Evolutionary conservation across 2,797 vertebrate species (phyloP).

Genomic region (Anniella stebbinsi): DNA sequence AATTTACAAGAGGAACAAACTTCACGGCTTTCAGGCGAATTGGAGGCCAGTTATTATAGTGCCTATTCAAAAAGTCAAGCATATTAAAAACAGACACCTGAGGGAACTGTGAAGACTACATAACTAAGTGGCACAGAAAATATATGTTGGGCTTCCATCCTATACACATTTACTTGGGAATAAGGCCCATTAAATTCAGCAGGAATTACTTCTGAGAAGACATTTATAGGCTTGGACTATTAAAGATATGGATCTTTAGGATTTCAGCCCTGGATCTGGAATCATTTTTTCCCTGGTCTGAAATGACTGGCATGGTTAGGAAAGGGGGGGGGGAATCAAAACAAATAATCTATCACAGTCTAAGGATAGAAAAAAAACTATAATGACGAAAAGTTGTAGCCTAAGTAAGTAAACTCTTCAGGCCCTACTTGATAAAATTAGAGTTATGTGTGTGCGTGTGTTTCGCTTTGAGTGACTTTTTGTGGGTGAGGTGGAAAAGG

Average conservation of each 20-base stretch:
- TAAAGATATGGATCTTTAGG: not conserved
- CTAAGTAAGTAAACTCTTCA: not conserved
- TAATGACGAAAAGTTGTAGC: not conserved
- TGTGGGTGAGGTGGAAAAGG: not conserved
- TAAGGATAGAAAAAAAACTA: not conserved
- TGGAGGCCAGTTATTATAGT: constrained; percentile 67
- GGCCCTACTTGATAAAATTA: too few species aligned
- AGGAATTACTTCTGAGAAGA: too few species aligned
- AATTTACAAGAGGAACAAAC: constrained; percentile 64
- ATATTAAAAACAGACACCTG: constrained; percentile 55
- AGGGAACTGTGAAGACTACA: constrained; percentile 41
- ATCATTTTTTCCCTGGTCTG: not conserved
- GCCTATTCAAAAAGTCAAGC: constrained; percentile 65
- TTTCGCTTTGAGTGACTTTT: not conserved
- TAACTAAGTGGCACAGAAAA: constrained; percentile 49
- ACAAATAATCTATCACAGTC: not conserved
- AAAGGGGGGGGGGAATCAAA: not conserved
- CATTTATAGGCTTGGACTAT: not conserved
- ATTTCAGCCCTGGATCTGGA: not conserved
- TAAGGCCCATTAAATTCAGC: not conserved
- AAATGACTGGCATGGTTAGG: not conserved
- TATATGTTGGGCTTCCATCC: not conserved
- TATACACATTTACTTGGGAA: not conserved
- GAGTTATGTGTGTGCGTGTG: too few species aligned
- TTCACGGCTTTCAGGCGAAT: constrained; percentile 66